These are phyloP conservation scores for Stenolophus ochropezus DNA, from an alignment of 2,888 invertebrate genomes.

Conservation along the genomic window DNA sequence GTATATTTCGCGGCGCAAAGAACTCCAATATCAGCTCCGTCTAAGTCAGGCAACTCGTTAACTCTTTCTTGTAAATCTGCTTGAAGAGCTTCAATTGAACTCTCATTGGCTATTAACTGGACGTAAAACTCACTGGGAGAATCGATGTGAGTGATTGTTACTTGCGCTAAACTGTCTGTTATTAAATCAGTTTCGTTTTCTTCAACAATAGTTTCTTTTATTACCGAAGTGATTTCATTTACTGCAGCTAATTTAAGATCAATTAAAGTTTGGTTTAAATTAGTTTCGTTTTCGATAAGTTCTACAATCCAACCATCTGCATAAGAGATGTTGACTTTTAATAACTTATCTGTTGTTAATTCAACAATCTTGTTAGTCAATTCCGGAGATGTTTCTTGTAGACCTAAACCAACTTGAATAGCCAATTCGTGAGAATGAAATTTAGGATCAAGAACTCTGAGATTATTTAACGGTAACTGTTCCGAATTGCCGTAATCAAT, in stretches of 20 bases:
- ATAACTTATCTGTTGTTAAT: constrained; percentile 74
- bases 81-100: constrained; percentile 78
- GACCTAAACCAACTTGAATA: constrained; percentile 67
- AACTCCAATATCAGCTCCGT: constrained; percentile 77
- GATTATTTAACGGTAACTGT: constrained; percentile 73
- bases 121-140: constrained; percentile 86
- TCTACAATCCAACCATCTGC: constrained; percentile 76
- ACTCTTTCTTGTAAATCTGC: constrained; percentile 79
- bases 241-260: constrained; percentile 69
- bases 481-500: constrained; percentile 85
- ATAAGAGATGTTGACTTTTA: constrained; percentile 74
- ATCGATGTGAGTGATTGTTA: constrained; percentile 84
- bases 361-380: constrained; percentile 69
- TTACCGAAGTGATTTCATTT: constrained; percentile 49
- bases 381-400: constrained; percentile 62
- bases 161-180: constrained; percentile 71
- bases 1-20: constrained; percentile 87
- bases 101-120: constrained; percentile 77
- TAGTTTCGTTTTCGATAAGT: constrained; percentile 74
- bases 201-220: constrained; percentile 60
- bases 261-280: constrained; percentile 74
- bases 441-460: constrained; percentile 66
- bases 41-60: constrained; percentile 74
- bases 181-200: constrained; percentile 61
- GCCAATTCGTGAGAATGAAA: constrained; percentile 69